Evolutionary conservation across 2,113 vertebrate species (phyloP).

Genomic region (Tonatia bakeri): DNA sequence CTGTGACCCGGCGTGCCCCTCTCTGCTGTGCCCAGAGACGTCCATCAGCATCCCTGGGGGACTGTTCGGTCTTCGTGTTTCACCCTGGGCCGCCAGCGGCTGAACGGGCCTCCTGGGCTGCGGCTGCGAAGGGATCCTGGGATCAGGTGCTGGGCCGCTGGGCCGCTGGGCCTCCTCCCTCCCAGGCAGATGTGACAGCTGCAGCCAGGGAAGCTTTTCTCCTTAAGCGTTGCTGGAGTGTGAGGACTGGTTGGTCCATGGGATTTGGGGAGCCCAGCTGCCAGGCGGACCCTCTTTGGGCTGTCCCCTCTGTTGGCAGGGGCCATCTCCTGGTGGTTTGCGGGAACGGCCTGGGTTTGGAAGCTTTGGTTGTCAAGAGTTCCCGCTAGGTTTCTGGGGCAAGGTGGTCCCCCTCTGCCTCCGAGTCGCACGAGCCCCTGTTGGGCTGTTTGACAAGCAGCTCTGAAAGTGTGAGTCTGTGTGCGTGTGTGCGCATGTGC

Average conservation of each 20-base stretch:
- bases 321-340: neutral
- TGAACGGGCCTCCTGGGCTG: conserved; percentile 45
- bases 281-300: neutral
- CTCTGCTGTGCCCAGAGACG: conserved; percentile 48
- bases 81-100: conserved; percentile 62
- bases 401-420: neutral
- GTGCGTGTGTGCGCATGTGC: neutral
- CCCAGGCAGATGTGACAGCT: conserved; percentile 71
- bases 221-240: neutral
- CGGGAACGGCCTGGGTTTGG: neutral
- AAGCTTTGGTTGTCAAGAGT: neutral
- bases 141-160: conserved; percentile 71
- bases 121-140: conserved; percentile 53
- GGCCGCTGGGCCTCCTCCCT: conserved; percentile 42
- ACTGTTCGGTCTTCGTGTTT: conserved; percentile 69
- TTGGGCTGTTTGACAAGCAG: neutral
- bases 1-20: conserved; percentile 69
- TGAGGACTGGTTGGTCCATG: conserved; percentile 26
- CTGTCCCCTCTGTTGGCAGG: neutral
- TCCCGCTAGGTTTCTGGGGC: neutral
- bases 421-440: neutral
- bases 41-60: conserved; percentile 66
- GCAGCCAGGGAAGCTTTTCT: conserved; percentile 45
- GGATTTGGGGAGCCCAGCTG: conserved; percentile 51
- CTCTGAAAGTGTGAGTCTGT: neutral